These are phyloP conservation scores for Lordiphosa stackelbergi DNA, from an alignment of 1,140 invertebrate species.

Conservation along the genomic window DNA sequence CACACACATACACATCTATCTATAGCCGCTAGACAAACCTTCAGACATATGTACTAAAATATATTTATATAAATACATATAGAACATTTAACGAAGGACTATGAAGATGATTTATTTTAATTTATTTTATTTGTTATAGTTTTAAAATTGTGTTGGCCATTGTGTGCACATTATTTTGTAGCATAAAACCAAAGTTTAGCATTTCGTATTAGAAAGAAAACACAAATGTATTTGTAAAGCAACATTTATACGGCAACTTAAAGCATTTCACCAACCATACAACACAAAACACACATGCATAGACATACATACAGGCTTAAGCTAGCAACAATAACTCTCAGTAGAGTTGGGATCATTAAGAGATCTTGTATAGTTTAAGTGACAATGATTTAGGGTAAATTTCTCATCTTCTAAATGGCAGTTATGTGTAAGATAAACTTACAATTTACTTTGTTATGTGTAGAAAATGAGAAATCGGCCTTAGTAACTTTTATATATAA, in stretches of 20 bases:
- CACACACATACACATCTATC: slow-evolving; percentile 17
- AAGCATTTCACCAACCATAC: slow-evolving; percentile 36
- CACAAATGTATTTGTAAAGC: slow-evolving; percentile 54
- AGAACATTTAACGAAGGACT: slow-evolving; percentile 16
- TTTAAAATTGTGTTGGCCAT: slow-evolving; percentile 65
- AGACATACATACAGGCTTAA: slow-evolving; percentile 7
- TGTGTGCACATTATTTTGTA: slow-evolving; percentile 67
- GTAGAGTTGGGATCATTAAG: slow-evolving; percentile 2
- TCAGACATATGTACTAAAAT: slow-evolving; percentile 3
- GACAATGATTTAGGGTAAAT: no score
- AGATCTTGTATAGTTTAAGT: slow-evolving; percentile 22
- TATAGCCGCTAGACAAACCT: slow-evolving; percentile 10
- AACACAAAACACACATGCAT: slow-evolving; percentile 12
- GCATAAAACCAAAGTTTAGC: slow-evolving; percentile 75
- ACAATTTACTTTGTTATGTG: no score
- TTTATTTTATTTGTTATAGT: slow-evolving; percentile 64
- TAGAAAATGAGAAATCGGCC: no score
- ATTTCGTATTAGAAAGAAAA: slow-evolving; percentile 57
- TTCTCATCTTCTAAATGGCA: no score
- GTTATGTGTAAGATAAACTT: no score
- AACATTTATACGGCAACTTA: slow-evolving; percentile 50
- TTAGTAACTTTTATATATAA: no score
- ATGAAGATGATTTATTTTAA: slow-evolving; percentile 21
- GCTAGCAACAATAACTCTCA: no score
- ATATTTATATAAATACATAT: slow-evolving; percentile 8